A percentile compares a stretch with the other conserved stretches of the same genome.
These are phyloP conservation scores for Enteromius viviparus DNA, from an alignment of 2,797 vertebrate species.

Conservation along the genomic window DNA sequence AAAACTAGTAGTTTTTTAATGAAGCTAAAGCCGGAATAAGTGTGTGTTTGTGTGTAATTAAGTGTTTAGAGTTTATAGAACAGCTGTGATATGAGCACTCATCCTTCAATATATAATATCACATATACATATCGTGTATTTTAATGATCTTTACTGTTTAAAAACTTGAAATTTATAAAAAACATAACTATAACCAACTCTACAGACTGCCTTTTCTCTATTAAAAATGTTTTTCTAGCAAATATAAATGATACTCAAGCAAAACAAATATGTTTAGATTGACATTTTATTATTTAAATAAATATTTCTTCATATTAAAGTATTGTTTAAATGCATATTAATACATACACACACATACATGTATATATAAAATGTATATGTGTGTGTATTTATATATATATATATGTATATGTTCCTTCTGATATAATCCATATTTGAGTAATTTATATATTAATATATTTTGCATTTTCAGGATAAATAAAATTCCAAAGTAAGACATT, in stretches of 20 bases:
- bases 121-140: neutral
- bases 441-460: neutral
- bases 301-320: too few relatives aligned
- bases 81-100: neutral
- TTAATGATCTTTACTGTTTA: neutral
- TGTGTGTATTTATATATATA: too few relatives aligned
- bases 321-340: too few relatives aligned
- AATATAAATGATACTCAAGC: neutral
- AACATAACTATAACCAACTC: too few relatives aligned
- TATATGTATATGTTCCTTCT: too few relatives aligned
- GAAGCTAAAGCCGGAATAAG: neutral
- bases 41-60: neutral
- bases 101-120: neutral
- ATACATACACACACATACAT: too few relatives aligned
- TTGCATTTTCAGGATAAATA: neutral
- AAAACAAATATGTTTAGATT: neutral
- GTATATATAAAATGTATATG: too few relatives aligned
- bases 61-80: conserved; percentile 17
- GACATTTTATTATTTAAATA: neutral
- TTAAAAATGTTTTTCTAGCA: neutral
- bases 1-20: neutral
- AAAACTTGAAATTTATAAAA: neutral
- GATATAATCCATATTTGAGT: neutral
- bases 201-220: neutral
- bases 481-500: neutral